Evolutionary conservation across 2,888 invertebrate species (phyloP), one percentile per base, ranked within the genome.

Genomic region (Criorhina ranunculi): DNA sequence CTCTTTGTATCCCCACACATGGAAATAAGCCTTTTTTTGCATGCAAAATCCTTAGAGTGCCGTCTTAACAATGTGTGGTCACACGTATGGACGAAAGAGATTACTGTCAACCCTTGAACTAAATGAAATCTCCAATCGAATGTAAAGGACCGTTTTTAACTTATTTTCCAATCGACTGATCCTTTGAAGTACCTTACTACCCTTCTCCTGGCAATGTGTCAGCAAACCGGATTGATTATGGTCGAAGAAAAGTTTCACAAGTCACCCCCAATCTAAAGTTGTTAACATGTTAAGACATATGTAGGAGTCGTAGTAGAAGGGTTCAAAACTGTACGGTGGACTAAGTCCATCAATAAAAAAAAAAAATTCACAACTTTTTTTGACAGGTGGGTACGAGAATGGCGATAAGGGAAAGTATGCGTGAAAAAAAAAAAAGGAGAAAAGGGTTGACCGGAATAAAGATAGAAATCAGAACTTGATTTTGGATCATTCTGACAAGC

Each of bases 61-160:
- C 29, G 67, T 77, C 76, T 24, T 12, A 59, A 51, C 44, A 60
- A 82, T 77, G 70, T 77, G 77, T 66, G 72, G 82, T 77, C 81
- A 82, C 42, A 76, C 62, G 62, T 62, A 51, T 40, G 53, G 19
- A 24, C 53, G 60, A 53, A 53, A 40, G 40, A 60, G 83, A 83
- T 83, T 78, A 83, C 73, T 79, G 79, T 83, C 79, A 83, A 73
- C 79, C 67, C 60, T 33, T 67, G 15, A 42, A 53, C 37, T 53
- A 19, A 42, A 33, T 7, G 51, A 67, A 75, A 80, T 82, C 72
- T 60, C 33, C 64, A 35, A 70, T 77, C 64, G 76, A 70, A 51
- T 42, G 46, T 44, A 55, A 4, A 24, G 24, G 60, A 40, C 53
- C 42, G 15, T 31, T 60, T 72, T 40, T 40, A 4, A 51, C 8